Base-by-base conservation (phyloP, 2,888 invertebrate genomes). In the Eristalis intricaria region DNA sequence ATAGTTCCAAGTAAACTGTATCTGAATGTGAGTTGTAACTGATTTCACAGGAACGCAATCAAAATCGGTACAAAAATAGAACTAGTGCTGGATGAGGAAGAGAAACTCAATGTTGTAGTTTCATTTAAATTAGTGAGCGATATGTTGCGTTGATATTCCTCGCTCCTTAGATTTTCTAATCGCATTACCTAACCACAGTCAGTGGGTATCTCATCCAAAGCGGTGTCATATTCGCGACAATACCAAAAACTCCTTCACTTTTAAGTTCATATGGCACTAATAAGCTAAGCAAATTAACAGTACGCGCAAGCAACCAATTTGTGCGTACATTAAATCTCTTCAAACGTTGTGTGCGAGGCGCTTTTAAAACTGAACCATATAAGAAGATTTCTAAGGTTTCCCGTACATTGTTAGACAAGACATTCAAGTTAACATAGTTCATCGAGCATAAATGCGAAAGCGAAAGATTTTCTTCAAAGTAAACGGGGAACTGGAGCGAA, bases 111-210 rank as follows among this genome's bases (percentile, higher is more conserved):
- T 38, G 38, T 7, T n/a, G 43, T n/a, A 5, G 43, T 4, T n/a
- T 2, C 4, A 5, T 29, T 5, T 5, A 26, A 26, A 26, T 1
- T 1, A 26, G 3, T 26, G 26, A 26, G 26, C 3, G 29, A 4
- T 29, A 29, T 29, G 4, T 32, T 32, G 32, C 32, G 10, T 32
- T 7, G 10, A 1, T 10, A 32, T 35, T 11, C 35, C 1, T 10
- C 19, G 1, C n/a, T 50, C n/a, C 1, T 32, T 22, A 63, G 29
- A 38, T 66, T 29, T 63, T 38, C 73, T 85, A 85, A 86, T 77
- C 74, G 58, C 77, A 86, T 86, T 82, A 86, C 78, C 73, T 74
- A 65, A 43, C 77, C 73, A 85, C 85, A 85, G 73, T 82, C 82
- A 85, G 8, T 82, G 85, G 74, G 69, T 80, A 82, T 73, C 69